Evolutionary conservation across 1,140 invertebrate species (phyloP).

Genomic region (Cheumatopsyche charites): DNA sequence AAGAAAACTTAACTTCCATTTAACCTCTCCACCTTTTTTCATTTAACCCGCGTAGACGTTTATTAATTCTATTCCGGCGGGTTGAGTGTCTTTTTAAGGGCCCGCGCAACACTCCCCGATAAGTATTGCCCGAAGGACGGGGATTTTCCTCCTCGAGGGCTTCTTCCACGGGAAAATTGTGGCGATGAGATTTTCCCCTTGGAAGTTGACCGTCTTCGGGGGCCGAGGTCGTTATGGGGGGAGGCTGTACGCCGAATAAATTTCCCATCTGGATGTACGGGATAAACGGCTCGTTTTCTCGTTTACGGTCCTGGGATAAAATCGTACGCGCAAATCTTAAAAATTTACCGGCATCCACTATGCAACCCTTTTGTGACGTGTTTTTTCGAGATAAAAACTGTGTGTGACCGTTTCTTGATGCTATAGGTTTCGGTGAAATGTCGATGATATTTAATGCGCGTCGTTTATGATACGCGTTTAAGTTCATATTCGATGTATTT

Average conservation of each 20-base stretch:
- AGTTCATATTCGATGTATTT: no score
- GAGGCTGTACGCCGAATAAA: slow-evolving; percentile 22
- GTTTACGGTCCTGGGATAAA: slow-evolving; percentile 9
- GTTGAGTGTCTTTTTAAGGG: slow-evolving; percentile 42
- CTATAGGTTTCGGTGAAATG: no score
- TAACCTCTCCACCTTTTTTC: slow-evolving; percentile 40
- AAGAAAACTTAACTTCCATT: slow-evolving; percentile 34
- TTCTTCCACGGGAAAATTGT: slow-evolving; percentile 5
- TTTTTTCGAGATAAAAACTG: background rate
- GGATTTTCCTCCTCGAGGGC: background rate
- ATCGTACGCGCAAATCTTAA: slow-evolving; percentile 16
- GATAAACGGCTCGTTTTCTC: slow-evolving; percentile 25
- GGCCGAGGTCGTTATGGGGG: background rate
- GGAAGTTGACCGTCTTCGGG: slow-evolving; percentile 19
- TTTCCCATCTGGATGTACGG: slow-evolving; percentile 25
- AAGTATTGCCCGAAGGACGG: slow-evolving; percentile 13
- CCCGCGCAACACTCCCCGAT: slow-evolving; percentile 20
- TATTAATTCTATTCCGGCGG: slow-evolving; percentile 43
- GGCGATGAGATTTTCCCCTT: slow-evolving; percentile 23
- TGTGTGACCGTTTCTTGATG: no score
- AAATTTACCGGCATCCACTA: slow-evolving; percentile 3
- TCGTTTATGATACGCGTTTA: no score
- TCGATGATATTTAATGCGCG: no score
- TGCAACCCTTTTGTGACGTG: no score
- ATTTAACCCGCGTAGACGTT: slow-evolving; percentile 41